A percentile compares a stretch with the other conserved stretches of the same genome.
These are phyloP conservation scores for Heliothis peltigera DNA, from an alignment of 2,888 invertebrate genomes.

Conservation along the genomic window DNA sequence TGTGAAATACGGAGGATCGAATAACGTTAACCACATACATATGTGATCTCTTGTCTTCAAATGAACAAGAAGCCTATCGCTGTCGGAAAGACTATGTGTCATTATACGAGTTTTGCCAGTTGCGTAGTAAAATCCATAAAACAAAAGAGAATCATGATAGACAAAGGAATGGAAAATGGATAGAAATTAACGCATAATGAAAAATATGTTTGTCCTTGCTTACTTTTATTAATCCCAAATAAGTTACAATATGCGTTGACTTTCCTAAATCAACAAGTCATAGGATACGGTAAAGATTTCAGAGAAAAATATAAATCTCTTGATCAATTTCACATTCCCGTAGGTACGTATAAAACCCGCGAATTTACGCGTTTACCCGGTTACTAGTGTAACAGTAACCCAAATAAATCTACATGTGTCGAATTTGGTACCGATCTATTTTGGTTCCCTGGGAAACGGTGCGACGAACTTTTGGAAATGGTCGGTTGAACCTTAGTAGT, in stretches of 20 bases:
- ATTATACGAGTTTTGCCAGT: no score
- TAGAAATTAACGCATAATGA: no score
- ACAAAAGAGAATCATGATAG: no score
- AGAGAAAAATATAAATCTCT: conserved; percentile 23
- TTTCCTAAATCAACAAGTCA: not conserved
- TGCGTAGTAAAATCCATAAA: no score
- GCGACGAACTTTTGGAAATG: conserved; percentile 69
- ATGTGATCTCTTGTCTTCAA: no score
- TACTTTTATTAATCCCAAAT: not conserved
- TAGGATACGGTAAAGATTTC: conserved; percentile 4
- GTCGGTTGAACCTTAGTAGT: conserved; percentile 7
- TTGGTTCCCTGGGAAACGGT: conserved; percentile 68
- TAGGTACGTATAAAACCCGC: conserved; percentile 51
- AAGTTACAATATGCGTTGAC: not conserved
- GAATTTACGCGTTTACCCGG: conserved; percentile 69
- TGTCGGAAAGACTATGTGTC: no score
- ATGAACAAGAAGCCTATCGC: no score
- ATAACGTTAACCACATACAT: no score
- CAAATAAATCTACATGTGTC: conserved; percentile 76
- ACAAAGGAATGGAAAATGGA: no score
- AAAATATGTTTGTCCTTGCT: no score
- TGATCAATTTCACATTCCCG: conserved; percentile 18
- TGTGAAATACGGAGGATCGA: no score
- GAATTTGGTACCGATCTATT: conserved; percentile 76
- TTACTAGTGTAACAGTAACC: conserved; percentile 77